Percentiles rank a stretch among this genome's conserved stretches.
These are phyloP conservation scores for Suricata suricatta DNA, from an alignment of 2,113 vertebrate species.

Conservation along the genomic window DNA sequence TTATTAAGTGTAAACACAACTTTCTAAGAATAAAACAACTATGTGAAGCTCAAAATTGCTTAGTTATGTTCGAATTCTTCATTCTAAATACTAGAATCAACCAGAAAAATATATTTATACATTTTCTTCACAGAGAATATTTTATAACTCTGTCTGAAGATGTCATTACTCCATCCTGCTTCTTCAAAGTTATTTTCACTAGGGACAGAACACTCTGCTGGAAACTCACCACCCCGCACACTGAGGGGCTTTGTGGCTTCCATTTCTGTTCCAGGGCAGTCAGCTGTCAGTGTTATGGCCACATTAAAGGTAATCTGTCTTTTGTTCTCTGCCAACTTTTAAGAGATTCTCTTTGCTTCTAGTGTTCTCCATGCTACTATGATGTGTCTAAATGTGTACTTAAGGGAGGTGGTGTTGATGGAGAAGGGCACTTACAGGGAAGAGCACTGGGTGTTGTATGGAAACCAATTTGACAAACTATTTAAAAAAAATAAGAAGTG, in stretches of 20 bases:
- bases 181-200: not conserved
- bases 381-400: not conserved
- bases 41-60: not conserved
- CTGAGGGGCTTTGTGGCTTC: not conserved
- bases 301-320: not conserved
- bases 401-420: too few relatives aligned
- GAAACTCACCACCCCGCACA: not conserved
- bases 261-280: not conserved
- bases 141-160: not conserved
- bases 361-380: not conserved
- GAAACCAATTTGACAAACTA: too few relatives aligned
- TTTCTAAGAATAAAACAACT: constrained; percentile 3
- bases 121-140: not conserved
- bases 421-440: too few relatives aligned
- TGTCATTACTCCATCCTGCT: not conserved
- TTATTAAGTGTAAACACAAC: not conserved
- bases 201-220: not conserved
- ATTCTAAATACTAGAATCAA: not conserved
- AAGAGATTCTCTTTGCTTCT: not conserved
- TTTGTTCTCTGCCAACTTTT: not conserved
- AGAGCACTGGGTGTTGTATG: too few relatives aligned
- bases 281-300: not conserved
- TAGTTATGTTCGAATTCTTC: not conserved
- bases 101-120: not conserved
- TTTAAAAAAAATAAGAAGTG: too few relatives aligned